A percentile compares a stretch with the other conserved stretches of the same genome.
Evolutionary conservation across 1,140 invertebrate genomes (phyloP).

Genomic region (Drosophila triauraria): DNA sequence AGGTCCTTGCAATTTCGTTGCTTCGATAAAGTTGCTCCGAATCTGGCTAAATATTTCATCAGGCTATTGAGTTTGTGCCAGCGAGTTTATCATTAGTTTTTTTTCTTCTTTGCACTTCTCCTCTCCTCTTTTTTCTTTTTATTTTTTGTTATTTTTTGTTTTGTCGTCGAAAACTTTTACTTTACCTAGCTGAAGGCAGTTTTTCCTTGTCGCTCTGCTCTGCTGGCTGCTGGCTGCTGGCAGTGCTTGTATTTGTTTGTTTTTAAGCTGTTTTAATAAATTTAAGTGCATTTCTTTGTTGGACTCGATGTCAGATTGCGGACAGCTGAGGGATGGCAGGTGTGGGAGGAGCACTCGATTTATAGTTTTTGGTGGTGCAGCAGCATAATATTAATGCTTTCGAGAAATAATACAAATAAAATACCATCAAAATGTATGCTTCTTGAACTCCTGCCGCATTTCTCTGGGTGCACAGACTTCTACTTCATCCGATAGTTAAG

Average conservation of each 20-base stretch:
- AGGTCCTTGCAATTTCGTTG: slow-evolving; percentile 54
- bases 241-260: slow-evolving; percentile 41
- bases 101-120: slow-evolving; percentile 4
- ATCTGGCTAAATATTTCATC: slow-evolving; percentile 74
- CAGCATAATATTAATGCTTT: slow-evolving; percentile 11
- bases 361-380: slow-evolving; percentile 12
- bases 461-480: background rate
- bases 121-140: slow-evolving; percentile 22
- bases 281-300: slow-evolving; percentile 72
- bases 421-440: background rate
- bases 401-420: background rate
- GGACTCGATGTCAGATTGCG: slow-evolving; percentile 53
- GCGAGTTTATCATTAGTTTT: slow-evolving; percentile 73
- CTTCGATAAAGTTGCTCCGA: slow-evolving; percentile 69
- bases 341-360: slow-evolving; percentile 11
- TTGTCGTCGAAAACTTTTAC: slow-evolving; percentile 68
- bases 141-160: slow-evolving; percentile 32
- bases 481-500: background rate
- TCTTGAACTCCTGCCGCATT: background rate
- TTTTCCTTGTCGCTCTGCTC: slow-evolving; percentile 35
- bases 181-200: slow-evolving; percentile 51
- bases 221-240: slow-evolving; percentile 21
- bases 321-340: slow-evolving; percentile 31
- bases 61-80: slow-evolving; percentile 73
- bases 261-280: slow-evolving; percentile 64